These are phyloP conservation scores for human (Homo sapiens) DNA, from an alignment of 2,113 vertebrate species.

Conservation along the genomic window GRCh38 chr3:52992501-52993000, in stretches of 20 bases:
- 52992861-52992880: neutral
- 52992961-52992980: neutral
- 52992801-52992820: neutral
- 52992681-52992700: neutral
- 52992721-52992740: neutral
- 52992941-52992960: neutral
- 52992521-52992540: neutral
- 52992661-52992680: neutral
- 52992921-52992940: neutral
- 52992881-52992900: neutral
- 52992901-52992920: neutral
- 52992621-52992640: neutral
- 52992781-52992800: neutral
- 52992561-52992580: conserved; percentile 7
- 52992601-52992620: neutral
- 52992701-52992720: neutral
- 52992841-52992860: neutral
- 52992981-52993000: neutral
- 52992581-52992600: neutral
- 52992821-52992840: neutral
- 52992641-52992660: neutral
- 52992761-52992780: neutral
- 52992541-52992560: conserved; percentile 32
- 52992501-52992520: neutral
- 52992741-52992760: neutral